phyloP scores from a whole-genome alignment of 2,113 vertebrate species.

The Ariopsis seemanni region DNA sequence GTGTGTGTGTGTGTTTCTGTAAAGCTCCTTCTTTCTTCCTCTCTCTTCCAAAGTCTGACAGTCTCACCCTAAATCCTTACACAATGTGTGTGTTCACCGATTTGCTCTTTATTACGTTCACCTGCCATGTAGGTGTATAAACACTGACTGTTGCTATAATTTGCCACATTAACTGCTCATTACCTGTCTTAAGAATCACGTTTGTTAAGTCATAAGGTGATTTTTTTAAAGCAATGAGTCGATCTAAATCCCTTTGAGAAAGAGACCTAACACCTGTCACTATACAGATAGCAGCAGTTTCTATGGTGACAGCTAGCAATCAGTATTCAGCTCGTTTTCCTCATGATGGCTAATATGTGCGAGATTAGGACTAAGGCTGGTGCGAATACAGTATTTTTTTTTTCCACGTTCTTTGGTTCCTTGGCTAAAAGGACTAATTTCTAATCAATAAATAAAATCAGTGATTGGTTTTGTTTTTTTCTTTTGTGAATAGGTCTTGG shows the following conservation, averaged over 20 bases:
- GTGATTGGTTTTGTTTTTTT: not conserved
- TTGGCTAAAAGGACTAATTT: not conserved
- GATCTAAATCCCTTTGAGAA: not conserved
- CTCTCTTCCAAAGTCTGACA: constrained; percentile 43
- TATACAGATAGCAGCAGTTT: not conserved
- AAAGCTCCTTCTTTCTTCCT: not conserved
- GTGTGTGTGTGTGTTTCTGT: constrained; percentile 35
- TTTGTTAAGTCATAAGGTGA: not conserved
- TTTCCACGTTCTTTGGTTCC: no score
- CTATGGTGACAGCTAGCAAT: not conserved
- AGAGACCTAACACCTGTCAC: not conserved
- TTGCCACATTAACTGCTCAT: not conserved
- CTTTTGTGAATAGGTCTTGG: not conserved
- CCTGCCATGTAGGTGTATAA: not conserved
- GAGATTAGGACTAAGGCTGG: not conserved
- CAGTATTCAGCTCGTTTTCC: not conserved
- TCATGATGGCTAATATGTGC: not conserved
- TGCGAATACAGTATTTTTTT: not conserved
- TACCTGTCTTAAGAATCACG: no score
- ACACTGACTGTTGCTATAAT: not conserved
- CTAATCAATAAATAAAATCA: not conserved
- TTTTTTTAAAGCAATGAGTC: not conserved
- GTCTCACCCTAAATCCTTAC: constrained; percentile 30
- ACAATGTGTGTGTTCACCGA: not conserved
- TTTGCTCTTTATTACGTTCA: not conserved